phyloP scores from a whole-genome alignment of 1,140 invertebrate species.

The Platyscapa corneri region DNA sequence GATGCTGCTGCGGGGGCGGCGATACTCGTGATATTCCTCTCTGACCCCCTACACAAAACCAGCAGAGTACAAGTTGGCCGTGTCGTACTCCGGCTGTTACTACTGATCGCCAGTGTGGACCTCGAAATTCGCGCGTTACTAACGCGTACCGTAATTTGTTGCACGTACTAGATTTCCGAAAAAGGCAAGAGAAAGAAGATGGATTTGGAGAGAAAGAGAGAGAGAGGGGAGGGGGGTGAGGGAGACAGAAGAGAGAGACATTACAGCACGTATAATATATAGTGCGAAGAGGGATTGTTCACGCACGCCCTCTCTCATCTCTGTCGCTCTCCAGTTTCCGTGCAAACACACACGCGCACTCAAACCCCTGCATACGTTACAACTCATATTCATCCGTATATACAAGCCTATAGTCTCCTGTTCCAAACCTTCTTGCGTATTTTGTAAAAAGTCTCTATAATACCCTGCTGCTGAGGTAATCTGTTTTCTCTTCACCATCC shows the following conservation, averaged over 20 bases:
- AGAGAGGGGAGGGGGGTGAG: background rate
- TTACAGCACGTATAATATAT: background rate
- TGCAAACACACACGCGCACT: background rate
- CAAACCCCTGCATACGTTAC: background rate
- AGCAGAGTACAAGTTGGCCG: background rate
- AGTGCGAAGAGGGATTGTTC: background rate
- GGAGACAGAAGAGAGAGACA: background rate
- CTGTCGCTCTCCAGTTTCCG: background rate
- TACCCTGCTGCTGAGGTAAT: background rate
- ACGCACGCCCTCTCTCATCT: constrained; percentile 41
- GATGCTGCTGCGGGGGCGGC: constrained; percentile 39
- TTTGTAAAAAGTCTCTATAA: background rate
- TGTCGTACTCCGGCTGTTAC: constrained; percentile 5
- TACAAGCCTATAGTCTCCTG: background rate
- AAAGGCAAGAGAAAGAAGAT: background rate
- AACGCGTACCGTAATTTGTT: background rate
- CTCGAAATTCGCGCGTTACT: background rate
- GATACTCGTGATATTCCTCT: constrained; percentile 28
- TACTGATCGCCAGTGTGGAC: background rate
- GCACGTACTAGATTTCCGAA: background rate
- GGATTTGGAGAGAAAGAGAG: background rate
- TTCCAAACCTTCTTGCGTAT: background rate
- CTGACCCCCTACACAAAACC: constrained; percentile 14
- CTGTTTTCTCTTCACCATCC: background rate
- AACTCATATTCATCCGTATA: background rate